Evolutionary conservation across 2,113 vertebrate species (phyloP).

Genomic region (Grammomys dolichurus): DNA sequence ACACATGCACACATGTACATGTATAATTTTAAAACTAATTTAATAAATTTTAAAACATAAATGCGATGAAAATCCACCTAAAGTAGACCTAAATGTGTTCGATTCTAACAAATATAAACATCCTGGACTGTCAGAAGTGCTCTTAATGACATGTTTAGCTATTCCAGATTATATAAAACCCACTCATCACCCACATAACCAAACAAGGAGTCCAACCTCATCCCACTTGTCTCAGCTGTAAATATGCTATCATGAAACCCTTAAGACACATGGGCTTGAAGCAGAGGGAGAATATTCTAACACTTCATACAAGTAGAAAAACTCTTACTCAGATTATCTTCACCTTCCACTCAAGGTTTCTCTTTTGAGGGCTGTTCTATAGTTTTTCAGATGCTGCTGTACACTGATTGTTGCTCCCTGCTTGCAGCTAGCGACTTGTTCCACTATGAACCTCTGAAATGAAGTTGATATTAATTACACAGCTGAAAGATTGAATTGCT

Average conservation of each 20-base stretch:
- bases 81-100: neutral
- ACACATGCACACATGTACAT: neutral
- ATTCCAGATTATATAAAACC: constrained; percentile 21
- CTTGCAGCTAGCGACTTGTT: neutral
- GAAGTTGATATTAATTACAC: neutral
- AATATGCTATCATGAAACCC: neutral
- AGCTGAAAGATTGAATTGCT: neutral
- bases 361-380: neutral
- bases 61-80: neutral
- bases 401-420: neutral
- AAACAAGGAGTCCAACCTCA: neutral
- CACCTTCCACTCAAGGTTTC: neutral
- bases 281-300: neutral
- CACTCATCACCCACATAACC: neutral
- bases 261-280: neutral
- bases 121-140: neutral
- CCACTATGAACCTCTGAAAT: neutral
- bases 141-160: neutral
- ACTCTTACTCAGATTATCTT: neutral
- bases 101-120: neutral
- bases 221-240: neutral
- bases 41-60: neutral
- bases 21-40: neutral
- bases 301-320: neutral
- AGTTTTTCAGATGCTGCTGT: neutral